A percentile compares a stretch with the other conserved stretches of the same genome.
These are phyloP conservation scores for Netelia inedita DNA, from an alignment of 2,888 invertebrate genomes.

Conservation along the genomic window DNA sequence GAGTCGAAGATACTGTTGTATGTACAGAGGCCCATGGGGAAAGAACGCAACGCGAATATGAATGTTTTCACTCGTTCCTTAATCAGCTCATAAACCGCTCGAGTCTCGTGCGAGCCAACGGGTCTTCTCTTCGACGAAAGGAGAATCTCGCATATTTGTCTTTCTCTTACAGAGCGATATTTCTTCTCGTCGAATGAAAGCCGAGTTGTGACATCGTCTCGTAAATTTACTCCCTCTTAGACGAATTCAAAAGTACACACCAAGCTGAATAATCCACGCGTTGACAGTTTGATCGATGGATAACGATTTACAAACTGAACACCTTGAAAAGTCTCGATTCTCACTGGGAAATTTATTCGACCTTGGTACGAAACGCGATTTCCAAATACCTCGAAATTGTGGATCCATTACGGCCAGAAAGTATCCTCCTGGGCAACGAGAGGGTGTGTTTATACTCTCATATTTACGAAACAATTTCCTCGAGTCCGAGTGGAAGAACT, in stretches of 20 bases:
- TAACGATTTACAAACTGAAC: too few species aligned
- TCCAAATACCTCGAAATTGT: neutral
- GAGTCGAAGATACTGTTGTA: neutral
- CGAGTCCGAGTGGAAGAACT: neutral
- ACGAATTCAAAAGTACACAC: neutral
- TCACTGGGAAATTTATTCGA: neutral
- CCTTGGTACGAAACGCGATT: neutral
- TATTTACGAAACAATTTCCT: slow-evolving; percentile 52
- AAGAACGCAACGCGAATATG: neutral
- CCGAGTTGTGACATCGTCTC: slow-evolving; percentile 15
- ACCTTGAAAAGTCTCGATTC: too few species aligned
- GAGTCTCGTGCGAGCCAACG: neutral
- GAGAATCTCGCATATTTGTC: slow-evolving; percentile 17
- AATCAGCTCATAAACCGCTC: slow-evolving; percentile 62
- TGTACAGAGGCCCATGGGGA: neutral
- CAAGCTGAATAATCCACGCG: too few species aligned
- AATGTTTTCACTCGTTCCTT: slow-evolving; percentile 64
- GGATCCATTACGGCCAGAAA: neutral
- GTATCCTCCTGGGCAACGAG: neutral
- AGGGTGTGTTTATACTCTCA: slow-evolving; percentile 52
- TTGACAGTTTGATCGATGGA: too few species aligned
- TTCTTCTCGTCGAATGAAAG: slow-evolving; percentile 43
- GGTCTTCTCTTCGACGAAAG: slow-evolving; percentile 20
- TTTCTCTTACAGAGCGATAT: neutral
- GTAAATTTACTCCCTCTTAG: slow-evolving; percentile 10